These are phyloP conservation scores for Spodoptera exigua DNA, from an alignment of 2,888 invertebrate genomes.

Conservation along the genomic window DNA sequence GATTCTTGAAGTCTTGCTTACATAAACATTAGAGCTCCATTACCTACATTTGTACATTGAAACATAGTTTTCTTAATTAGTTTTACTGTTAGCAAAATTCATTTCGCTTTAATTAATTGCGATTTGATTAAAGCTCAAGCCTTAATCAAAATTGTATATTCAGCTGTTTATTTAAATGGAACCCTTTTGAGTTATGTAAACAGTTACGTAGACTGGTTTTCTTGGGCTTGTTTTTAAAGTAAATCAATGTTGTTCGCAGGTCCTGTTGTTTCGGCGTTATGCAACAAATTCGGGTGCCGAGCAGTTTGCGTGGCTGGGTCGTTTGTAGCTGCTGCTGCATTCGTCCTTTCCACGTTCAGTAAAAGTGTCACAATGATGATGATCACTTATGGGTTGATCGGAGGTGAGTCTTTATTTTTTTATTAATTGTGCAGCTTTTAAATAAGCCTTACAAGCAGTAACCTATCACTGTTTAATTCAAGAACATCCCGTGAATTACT, in stretches of 20 bases:
- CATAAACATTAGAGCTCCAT: conserved; percentile 4
- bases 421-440: no score
- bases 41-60: conserved; percentile 18
- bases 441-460: no score
- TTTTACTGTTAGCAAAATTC: conserved; percentile 9
- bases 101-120: conserved; percentile 11
- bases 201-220: conserved; percentile 5
- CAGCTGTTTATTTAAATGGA: conserved; percentile 1
- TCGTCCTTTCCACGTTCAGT: conserved; percentile 96
- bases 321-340: conserved; percentile 94
- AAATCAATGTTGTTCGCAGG: conserved; percentile 84
- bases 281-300: conserved; percentile 98
- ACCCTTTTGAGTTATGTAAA: neutral
- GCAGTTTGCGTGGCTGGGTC: conserved; percentile 98
- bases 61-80: conserved; percentile 24
- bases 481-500: no score
- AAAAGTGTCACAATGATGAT: conserved; percentile 96
- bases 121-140: neutral
- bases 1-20: neutral
- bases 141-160: neutral
- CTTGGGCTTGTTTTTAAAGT: conserved; percentile 16
- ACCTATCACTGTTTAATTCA: no score
- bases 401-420: conserved; percentile 90
- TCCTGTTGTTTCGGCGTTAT: conserved; percentile 97
- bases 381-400: conserved; percentile 97